phyloP scores from a whole-genome alignment of 2,797 vertebrate genomes.

The Hydrolagus colliei region DNA sequence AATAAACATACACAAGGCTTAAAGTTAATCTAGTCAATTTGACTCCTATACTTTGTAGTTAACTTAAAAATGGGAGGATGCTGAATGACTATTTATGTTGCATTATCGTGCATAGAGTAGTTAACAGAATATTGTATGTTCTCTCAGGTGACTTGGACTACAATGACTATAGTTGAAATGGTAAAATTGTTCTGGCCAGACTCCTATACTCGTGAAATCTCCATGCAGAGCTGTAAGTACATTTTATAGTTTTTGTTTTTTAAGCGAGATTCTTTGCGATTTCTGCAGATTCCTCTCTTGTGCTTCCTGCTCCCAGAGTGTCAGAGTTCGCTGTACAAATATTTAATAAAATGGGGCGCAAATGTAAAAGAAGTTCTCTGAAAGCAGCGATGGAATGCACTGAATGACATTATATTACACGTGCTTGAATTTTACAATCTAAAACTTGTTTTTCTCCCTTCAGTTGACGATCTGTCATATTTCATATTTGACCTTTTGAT shows the following conservation, averaged over 20 bases:
- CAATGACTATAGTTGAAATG: conserved; percentile 27
- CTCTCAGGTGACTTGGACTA: neutral
- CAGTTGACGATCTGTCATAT: conserved; percentile 7
- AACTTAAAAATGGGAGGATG: neutral
- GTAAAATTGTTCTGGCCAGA: conserved; percentile 23
- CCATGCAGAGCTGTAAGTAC: neutral
- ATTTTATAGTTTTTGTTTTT: neutral
- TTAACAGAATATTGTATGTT: neutral
- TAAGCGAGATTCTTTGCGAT: neutral
- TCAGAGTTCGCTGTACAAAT: no score
- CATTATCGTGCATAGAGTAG: neutral
- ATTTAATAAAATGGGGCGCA: no score
- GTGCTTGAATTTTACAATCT: neutral
- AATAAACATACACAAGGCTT: neutral
- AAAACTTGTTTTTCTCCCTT: conserved; percentile 2
- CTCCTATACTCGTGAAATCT: neutral
- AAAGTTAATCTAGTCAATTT: neutral
- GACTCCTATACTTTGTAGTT: neutral
- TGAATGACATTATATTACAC: no score
- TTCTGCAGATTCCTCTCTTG: neutral
- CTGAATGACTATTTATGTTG: neutral
- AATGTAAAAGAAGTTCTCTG: no score
- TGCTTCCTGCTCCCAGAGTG: no score
- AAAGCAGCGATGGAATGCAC: no score
- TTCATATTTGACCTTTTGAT: conserved; percentile 6